A percentile compares a stretch with the other conserved stretches of the same genome.
These are phyloP conservation scores for Lepisosteus osseus DNA, from an alignment of 2,113 vertebrate species.

Conservation along the genomic window DNA sequence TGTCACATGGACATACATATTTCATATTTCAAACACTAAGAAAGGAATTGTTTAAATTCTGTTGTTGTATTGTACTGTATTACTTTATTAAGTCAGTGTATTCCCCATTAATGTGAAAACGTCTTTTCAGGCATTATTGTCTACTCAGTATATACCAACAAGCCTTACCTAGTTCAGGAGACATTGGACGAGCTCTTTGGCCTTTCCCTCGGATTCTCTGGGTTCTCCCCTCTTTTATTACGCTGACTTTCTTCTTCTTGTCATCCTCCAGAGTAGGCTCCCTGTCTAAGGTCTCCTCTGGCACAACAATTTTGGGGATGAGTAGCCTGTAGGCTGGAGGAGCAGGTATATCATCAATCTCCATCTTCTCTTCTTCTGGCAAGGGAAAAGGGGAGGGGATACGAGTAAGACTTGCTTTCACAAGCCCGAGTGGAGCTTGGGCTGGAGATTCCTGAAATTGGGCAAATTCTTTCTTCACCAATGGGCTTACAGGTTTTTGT, in stretches of 20 bases:
- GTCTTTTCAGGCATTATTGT: no score
- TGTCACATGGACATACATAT: no score
- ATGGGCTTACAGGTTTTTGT: slow-evolving; percentile 62
- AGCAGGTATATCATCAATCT: slow-evolving; percentile 34
- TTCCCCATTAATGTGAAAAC: no score
- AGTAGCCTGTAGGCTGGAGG: slow-evolving; percentile 35
- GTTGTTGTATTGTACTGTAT: no score
- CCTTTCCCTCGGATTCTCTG: slow-evolving; percentile 77
- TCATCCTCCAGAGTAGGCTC: slow-evolving; percentile 52
- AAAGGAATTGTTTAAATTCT: no score
- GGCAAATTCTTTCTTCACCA: slow-evolving; percentile 49
- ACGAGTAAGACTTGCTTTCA: slow-evolving; percentile 24
- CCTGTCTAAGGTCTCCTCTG: slow-evolving; percentile 60
- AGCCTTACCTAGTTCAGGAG: slow-evolving; percentile 82
- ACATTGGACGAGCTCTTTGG: slow-evolving; percentile 78
- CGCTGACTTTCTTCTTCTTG: slow-evolving; percentile 51
- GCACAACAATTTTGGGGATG: slow-evolving; percentile 65
- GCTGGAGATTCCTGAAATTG: slow-evolving; percentile 40
- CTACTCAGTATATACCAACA: not conserved
- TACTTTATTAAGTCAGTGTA: no score
- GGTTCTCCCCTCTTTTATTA: slow-evolving; percentile 67
- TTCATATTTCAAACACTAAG: no score
- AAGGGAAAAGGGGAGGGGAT: slow-evolving; percentile 34
- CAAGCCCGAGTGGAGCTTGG: slow-evolving; percentile 44
- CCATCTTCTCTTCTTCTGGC: slow-evolving; percentile 57